Base-by-base conservation (phyloP, 1,140 invertebrate species). In the Philopotamus ludificatus region DNA sequence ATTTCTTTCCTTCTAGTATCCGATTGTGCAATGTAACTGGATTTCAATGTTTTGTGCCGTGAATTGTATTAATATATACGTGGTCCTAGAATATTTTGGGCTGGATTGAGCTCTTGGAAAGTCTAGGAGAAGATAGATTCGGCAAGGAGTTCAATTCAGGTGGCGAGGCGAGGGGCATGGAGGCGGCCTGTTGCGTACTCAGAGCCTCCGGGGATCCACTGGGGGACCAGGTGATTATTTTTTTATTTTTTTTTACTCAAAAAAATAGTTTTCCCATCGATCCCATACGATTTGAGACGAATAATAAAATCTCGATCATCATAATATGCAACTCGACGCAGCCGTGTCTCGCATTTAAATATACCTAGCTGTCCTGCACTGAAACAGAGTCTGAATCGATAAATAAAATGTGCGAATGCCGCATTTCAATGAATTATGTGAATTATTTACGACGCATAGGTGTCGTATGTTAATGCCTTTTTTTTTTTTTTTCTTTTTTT, bases 181-280 rank as follows among this genome's bases (percentile, higher is more conserved):
- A 70, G 68, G 68, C 60, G 7, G 65, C 64, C 44, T 70, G 68
- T 54, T 67, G 65, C 65, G 54, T 67, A 8, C 60, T 63, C 39
- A 66, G 68, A 70, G 25, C 68, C 65, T 66, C 64, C 50, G 67
- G 67, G 58, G 67, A 69, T 45, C 42, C 55, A 60, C 51, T 69
- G 63, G 67, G 67, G 67, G 67, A 69, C 47, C 67, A 69, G 67
- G 67, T 65, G 34, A 67, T 34, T n/a, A n/a, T n/a, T n/a, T n/a
- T n/a, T n/a, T 34, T 12, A 34, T 7, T 34, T 34, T 34, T 7
- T 34, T 34, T 34, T 34, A 7, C 4, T 34, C 28, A 34, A 7
- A 7, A 7, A 34, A 7, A 12, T 7, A 34, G 28, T 12, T 34
- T 34, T 34, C 12, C 28, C 28, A 34, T 34, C 28, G n/a, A n/a